These are phyloP conservation scores for Tenualosa thibaudeaui DNA, from an alignment of 2,797 vertebrate species.

Conservation along the genomic window DNA sequence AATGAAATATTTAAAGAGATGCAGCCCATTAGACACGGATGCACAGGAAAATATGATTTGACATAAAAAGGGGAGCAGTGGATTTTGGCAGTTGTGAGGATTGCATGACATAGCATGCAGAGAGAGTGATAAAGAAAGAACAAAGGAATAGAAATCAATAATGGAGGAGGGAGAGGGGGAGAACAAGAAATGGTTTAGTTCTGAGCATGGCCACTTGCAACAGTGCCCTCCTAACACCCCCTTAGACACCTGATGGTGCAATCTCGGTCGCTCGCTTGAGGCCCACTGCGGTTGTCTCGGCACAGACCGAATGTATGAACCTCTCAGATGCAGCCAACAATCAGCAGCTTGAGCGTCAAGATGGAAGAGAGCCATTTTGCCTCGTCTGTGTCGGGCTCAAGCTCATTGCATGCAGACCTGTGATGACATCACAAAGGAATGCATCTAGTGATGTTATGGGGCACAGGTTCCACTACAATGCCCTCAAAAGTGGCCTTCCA, in stretches of 20 bases:
- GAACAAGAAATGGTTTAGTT: slow-evolving; percentile 70
- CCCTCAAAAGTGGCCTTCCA: slow-evolving; percentile 50
- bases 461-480: slow-evolving; percentile 60
- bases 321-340: background rate
- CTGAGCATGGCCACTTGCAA: slow-evolving; percentile 40
- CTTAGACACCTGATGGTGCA: background rate
- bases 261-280: background rate
- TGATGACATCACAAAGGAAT: slow-evolving; percentile 76
- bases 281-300: background rate
- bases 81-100: slow-evolving; percentile 46
- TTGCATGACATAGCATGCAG: slow-evolving; percentile 55
- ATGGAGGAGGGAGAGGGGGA: slow-evolving; percentile 66
- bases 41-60: background rate
- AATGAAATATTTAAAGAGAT: slow-evolving; percentile 21
- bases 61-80: slow-evolving; percentile 39
- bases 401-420: slow-evolving; percentile 67
- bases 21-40: background rate
- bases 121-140: slow-evolving; percentile 25
- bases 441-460: slow-evolving; percentile 74
- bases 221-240: background rate
- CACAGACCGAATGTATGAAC: background rate
- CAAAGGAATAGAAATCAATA: slow-evolving; percentile 23
- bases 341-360: background rate
- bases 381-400: slow-evolving; percentile 44
- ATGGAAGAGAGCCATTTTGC: slow-evolving; percentile 14